Base-by-base conservation (phyloP, 2,113 vertebrate species). In the Dasypus novemcinctus region DNA sequence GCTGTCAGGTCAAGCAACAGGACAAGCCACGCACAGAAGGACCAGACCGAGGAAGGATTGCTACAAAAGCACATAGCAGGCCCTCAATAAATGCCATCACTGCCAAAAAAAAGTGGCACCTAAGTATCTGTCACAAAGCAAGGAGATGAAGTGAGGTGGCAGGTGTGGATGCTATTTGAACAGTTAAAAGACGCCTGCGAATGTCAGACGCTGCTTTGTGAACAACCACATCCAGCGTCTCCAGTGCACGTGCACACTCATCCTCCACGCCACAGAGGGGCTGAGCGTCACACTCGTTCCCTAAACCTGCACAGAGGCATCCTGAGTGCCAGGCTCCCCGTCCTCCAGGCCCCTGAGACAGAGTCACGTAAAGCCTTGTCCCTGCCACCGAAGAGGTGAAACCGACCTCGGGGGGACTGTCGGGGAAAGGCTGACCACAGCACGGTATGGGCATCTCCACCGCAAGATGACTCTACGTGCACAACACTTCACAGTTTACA, bases 391-490 rank as follows among this genome's bases (percentile, higher is more conserved):
- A 17, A 49, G 25, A 72, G 31, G 13, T 8, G 63, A 63, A 57
- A 66, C 23, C 41, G 3, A 54, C 0, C 6, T 7, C 1, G 5
- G 3, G 46, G 46, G 20, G 66, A 46, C 66, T 33, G 1, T 0
- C 21, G 1, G 29, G 21, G 63, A 3, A 79, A 54, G 25, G 52
- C 7, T 9, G 23, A 1, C 18, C 0, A 31, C 2, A 0, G 31
- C 85, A n/a, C 20, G 1, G 25, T 49, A 31, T 0, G 0, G 4
- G 2, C 78, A 2, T 5, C 33, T 1, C 21, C n/a, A 0, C 0
- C 18, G 7, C 36, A 1, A 7, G 20, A 7, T 1, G 10, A 46
- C 31, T 15, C 33, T 0, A 2, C 0, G 0, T 0, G 21, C 4
- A 0, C 86, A 4, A 0, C 54, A 15, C 59, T 5, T 41, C 20